A percentile compares a stretch with the other conserved stretches of the same genome.
Conservation (phyloP, 2,888 invertebrate species). For the Mimachlamys varia region DNA sequence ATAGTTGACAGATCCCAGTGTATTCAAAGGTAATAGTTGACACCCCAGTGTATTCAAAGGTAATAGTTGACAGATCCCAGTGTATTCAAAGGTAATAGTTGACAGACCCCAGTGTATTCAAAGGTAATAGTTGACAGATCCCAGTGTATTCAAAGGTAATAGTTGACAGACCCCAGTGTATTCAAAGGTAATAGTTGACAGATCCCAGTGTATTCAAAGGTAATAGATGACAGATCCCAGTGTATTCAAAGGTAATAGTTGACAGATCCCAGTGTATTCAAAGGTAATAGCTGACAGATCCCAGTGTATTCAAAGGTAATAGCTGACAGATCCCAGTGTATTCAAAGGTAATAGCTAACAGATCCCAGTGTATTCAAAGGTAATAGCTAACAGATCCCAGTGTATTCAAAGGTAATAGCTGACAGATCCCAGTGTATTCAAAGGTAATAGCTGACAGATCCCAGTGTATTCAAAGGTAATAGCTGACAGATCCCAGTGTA, state of each 20-base stretch:
- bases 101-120: constrained; percentile 67
- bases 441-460: no score
- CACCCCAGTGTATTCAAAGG: no score
- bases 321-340: no score
- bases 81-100: constrained; percentile 75
- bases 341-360: constrained; percentile 70
- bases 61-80: constrained; percentile 67
- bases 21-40: constrained; percentile 77
- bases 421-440: constrained; percentile 67
- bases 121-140: no score
- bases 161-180: constrained; percentile 65
- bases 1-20: constrained; percentile 63
- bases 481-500: constrained; percentile 65
- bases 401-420: no score
- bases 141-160: no score
- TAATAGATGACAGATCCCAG: constrained; percentile 67
- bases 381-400: no score
- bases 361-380: constrained; percentile 74
- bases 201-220: no score
- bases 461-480: no score
- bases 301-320: constrained; percentile 74
- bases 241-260: constrained; percentile 77
- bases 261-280: no score
- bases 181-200: constrained; percentile 78
- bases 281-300: constrained; percentile 70